These are phyloP conservation scores for Syrphus vitripennis DNA, from an alignment of 2,888 invertebrate species.

Conservation along the genomic window DNA sequence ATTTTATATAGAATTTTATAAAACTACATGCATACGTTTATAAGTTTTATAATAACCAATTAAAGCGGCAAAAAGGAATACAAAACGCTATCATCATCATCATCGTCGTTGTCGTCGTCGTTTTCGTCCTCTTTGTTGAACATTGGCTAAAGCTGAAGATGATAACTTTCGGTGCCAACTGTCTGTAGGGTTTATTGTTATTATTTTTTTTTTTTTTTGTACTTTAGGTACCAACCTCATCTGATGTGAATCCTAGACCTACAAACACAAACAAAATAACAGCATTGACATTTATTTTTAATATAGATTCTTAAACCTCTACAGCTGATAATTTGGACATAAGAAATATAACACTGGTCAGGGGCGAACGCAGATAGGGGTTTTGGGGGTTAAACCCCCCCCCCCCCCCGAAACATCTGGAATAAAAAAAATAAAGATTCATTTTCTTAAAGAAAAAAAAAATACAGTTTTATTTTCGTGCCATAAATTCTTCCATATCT, in stretches of 20 bases:
- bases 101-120: slow-evolving; percentile 9
- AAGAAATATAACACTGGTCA: too few species aligned
- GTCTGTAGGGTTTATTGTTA: slow-evolving; percentile 13
- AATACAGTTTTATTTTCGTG: too few species aligned
- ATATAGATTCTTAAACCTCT: background rate
- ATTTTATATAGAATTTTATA: background rate
- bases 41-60: too few species aligned
- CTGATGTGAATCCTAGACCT: slow-evolving; percentile 51
- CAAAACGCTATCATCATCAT: slow-evolving; percentile 45
- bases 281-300: slow-evolving; percentile 21
- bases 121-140: slow-evolving; percentile 46
- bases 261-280: slow-evolving; percentile 10
- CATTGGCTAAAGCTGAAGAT: slow-evolving; percentile 62
- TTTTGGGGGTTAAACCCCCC: too few species aligned
- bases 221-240: slow-evolving; percentile 1
- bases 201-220: slow-evolving; percentile 1
- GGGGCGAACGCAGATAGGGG: too few species aligned
- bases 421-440: too few species aligned
- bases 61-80: slow-evolving; percentile 40
- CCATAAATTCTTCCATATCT: too few species aligned
- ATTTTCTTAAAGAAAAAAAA: too few species aligned
- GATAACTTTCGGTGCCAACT: slow-evolving; percentile 66
- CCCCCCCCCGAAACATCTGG: too few species aligned
- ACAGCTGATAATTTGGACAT: background rate
- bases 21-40: slow-evolving; percentile 28